Percentiles rank a stretch among this genome's conserved stretches.
Evolutionary conservation across 2,113 vertebrate genomes (phyloP).

Genomic region (Nothocercus nigrocapillus): DNA sequence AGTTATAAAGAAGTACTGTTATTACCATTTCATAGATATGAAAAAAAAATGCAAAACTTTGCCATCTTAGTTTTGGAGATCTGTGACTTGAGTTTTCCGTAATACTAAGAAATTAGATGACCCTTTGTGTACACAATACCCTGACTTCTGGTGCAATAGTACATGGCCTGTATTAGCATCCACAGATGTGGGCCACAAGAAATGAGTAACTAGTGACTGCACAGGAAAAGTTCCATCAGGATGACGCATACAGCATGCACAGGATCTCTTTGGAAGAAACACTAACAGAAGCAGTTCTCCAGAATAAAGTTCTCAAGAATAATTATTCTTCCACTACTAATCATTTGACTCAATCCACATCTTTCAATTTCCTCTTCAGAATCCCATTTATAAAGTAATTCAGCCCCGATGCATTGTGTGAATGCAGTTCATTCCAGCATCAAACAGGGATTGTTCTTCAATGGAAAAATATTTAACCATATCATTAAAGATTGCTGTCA

Average conservation of each 20-base stretch:
- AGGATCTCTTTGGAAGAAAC: not conserved
- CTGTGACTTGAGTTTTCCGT: not conserved
- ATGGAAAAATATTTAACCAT: too few relatives aligned
- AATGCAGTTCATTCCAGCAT: too few relatives aligned
- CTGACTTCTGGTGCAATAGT: not conserved
- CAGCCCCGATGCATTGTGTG: too few relatives aligned
- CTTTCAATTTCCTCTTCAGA: too few relatives aligned
- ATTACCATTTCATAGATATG: not conserved
- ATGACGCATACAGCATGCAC: not conserved
- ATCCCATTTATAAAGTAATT: too few relatives aligned
- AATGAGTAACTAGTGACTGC: not conserved
- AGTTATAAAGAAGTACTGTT: not conserved
- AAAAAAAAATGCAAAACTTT: not conserved
- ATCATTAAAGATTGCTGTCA: too few relatives aligned
- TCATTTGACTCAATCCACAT: not conserved
- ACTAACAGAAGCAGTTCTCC: not conserved
- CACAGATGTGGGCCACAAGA: not conserved
- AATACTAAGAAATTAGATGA: not conserved
- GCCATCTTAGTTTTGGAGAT: not conserved
- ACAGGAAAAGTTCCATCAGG: not conserved
- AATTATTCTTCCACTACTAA: not conserved
- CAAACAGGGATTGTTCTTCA: too few relatives aligned
- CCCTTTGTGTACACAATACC: rapidly evolving
- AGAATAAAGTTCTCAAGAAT: not conserved
- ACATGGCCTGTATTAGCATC: not conserved